Evolutionary conservation across 2,888 invertebrate genomes (phyloP).

Genomic region (Tetropium fuscum): DNA sequence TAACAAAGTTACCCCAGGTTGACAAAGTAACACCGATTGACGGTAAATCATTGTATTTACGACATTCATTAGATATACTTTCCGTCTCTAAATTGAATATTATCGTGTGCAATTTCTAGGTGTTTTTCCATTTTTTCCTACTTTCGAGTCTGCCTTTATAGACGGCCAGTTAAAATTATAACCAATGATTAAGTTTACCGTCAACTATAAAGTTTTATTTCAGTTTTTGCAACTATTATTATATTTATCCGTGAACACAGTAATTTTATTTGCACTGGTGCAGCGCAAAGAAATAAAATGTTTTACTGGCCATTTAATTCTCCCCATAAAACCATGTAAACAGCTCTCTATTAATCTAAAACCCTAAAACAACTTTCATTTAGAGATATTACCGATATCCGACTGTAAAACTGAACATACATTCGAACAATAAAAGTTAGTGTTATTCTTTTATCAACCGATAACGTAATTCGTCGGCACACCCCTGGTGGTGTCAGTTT

Average conservation of each 20-base stretch:
- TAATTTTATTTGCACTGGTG: background rate
- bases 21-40: no score
- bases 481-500: conserved; percentile 21
- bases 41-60: no score
- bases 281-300: conserved; percentile 1
- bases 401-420: conserved; percentile 3
- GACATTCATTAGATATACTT: no score
- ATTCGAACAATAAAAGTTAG: background rate
- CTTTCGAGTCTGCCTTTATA: no score
- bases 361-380: background rate
- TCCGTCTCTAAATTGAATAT: no score
- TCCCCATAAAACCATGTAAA: background rate
- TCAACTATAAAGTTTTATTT: background rate
- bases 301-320: background rate
- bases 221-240: background rate
- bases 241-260: background rate
- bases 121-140: no score
- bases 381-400: conserved; percentile 3
- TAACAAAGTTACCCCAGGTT: no score
- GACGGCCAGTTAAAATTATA: no score
- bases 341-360: conserved; percentile 2
- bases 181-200: no score
- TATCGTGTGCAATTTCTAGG: no score
- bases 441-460: conserved; percentile 11
- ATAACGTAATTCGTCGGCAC: conserved; percentile 6